Conservation (phyloP, 2,113 vertebrate species). For the Pygoscelis adeliae region DNA sequence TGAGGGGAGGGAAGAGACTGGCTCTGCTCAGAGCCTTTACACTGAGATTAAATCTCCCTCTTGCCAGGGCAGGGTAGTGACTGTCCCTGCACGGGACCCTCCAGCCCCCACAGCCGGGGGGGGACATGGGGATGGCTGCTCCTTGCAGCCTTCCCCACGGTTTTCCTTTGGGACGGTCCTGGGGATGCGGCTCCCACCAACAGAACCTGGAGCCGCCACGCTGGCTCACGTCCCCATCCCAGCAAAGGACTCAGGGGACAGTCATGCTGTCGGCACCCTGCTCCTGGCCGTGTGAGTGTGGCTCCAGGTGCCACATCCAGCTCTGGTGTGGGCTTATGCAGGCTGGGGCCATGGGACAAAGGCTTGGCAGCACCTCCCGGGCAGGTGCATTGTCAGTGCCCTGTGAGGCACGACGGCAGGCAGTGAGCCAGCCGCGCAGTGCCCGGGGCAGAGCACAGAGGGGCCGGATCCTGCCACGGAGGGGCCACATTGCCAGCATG, state of each 20-base stretch:
- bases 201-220: not conserved
- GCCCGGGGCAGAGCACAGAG: rapidly evolving
- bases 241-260: rapidly evolving
- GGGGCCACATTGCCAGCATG: rapidly evolving
- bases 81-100: not conserved
- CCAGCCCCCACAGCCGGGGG: rapidly evolving
- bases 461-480: rapidly evolving
- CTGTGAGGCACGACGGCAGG: rapidly evolving
- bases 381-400: not conserved
- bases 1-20: rapidly evolving
- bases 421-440: rapidly evolving
- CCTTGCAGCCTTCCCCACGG: rapidly evolving
- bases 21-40: not conserved
- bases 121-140: rapidly evolving
- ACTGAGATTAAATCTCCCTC: not conserved
- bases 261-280: rapidly evolving
- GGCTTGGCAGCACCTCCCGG: rapidly evolving
- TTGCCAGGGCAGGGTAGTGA: not conserved
- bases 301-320: not conserved
- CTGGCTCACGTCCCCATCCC: rapidly evolving
- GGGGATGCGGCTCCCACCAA: rapidly evolving
- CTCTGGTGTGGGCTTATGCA: rapidly evolving
- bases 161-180: not conserved
- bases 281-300: rapidly evolving
- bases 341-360: rapidly evolving